A percentile compares a stretch with the other conserved stretches of the same genome.
Conservation (phyloP, 2,113 vertebrate genomes). For the Rhizomys pruinosus region DNA sequence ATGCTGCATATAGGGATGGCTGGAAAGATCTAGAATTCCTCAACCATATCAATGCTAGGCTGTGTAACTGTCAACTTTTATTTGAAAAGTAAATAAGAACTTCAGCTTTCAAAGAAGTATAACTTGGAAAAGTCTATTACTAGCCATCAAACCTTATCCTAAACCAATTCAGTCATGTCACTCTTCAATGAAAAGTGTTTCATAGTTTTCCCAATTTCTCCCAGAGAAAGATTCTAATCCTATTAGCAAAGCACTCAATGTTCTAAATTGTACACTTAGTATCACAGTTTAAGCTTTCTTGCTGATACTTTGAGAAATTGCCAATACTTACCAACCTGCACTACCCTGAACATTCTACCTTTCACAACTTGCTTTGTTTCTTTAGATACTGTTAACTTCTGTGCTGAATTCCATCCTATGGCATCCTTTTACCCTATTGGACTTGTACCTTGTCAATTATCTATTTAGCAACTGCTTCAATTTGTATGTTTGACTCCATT, state of each 20-base stretch:
- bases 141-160: not conserved
- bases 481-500: not conserved
- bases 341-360: not conserved
- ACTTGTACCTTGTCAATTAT: not conserved
- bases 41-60: not conserved
- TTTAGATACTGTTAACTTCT: not conserved
- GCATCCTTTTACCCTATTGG: not conserved
- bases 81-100: not conserved
- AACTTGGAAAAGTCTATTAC: conserved; percentile 22
- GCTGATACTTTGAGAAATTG: not conserved
- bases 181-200: not conserved
- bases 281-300: not conserved
- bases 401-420: not conserved
- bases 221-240: conserved; percentile 10
- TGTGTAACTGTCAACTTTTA: not conserved
- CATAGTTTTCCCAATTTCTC: not conserved
- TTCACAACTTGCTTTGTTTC: not conserved
- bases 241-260: not conserved
- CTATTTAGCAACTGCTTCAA: not conserved
- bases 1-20: not conserved
- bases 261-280: not conserved
- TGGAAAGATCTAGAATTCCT: not conserved
- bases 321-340: not conserved
- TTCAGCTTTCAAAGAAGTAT: not conserved
- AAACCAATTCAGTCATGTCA: not conserved